Conservation (phyloP, 2,888 invertebrate species). For the Sacculina carcini region DNA sequence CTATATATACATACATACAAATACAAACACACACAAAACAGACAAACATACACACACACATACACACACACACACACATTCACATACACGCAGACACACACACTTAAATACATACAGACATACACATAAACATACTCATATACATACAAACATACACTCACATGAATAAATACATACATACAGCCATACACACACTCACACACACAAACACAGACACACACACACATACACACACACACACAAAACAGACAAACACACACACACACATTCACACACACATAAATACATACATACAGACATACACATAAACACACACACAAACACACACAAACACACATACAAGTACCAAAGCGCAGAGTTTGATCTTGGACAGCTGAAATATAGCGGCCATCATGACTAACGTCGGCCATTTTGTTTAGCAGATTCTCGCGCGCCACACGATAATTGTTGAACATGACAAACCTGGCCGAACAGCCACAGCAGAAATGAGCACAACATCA, state of each 20-base stretch:
- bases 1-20: neutral
- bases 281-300: too few relatives aligned
- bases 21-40: neutral
- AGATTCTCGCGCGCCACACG: conserved; percentile 59
- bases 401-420: conserved; percentile 65
- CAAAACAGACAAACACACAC: conserved; percentile 1
- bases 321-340: neutral
- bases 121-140: neutral
- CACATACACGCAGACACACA: neutral
- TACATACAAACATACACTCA: neutral
- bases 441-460: conserved; percentile 62
- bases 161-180: neutral
- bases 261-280: neutral
- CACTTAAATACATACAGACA: too few relatives aligned
- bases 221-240: neutral
- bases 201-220: neutral
- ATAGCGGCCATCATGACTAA: conserved; percentile 60
- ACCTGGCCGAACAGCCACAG: conserved; percentile 26
- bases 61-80: neutral
- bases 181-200: neutral
- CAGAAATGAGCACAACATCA: neutral
- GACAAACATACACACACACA: neutral
- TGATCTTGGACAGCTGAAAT: conserved; percentile 73
- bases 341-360: conserved; percentile 45
- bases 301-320: too few relatives aligned